Evolutionary conservation across 2,113 vertebrate species (phyloP).

Genomic region (Caretta caretta): DNA sequence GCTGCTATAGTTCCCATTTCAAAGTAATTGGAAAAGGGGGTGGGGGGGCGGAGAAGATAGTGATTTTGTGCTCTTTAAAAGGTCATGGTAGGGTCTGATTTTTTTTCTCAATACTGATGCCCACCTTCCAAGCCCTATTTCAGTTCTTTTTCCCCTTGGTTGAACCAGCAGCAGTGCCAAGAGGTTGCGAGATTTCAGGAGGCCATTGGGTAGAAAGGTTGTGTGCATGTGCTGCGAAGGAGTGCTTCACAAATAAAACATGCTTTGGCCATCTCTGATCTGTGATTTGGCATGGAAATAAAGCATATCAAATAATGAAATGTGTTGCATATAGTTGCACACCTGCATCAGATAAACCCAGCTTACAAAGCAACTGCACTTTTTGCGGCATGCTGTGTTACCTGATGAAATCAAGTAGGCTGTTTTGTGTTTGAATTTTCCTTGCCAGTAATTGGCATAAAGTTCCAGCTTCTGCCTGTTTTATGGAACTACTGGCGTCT

Average conservation of each 20-base stretch:
- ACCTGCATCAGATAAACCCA: conserved; percentile 43
- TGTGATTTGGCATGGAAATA: conserved; percentile 41
- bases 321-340: conserved; percentile 22
- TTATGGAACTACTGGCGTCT: background rate
- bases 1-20: background rate
- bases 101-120: background rate
- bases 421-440: conserved; percentile 50
- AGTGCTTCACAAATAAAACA: background rate
- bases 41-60: background rate
- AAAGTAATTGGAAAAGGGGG: background rate
- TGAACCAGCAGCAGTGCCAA: background rate
- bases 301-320: conserved; percentile 28
- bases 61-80: background rate
- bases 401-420: conserved; percentile 22
- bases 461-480: background rate
- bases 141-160: background rate
- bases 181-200: background rate
- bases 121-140: background rate
- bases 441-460: conserved; percentile 29
- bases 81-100: background rate
- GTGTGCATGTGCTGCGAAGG: conserved; percentile 8
- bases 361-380: background rate
- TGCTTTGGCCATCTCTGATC: background rate
- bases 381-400: conserved; percentile 25
- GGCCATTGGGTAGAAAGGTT: background rate